These are phyloP conservation scores for Ormyrus labotus DNA, from an alignment of 2,888 invertebrate species.

Conservation along the genomic window DNA sequence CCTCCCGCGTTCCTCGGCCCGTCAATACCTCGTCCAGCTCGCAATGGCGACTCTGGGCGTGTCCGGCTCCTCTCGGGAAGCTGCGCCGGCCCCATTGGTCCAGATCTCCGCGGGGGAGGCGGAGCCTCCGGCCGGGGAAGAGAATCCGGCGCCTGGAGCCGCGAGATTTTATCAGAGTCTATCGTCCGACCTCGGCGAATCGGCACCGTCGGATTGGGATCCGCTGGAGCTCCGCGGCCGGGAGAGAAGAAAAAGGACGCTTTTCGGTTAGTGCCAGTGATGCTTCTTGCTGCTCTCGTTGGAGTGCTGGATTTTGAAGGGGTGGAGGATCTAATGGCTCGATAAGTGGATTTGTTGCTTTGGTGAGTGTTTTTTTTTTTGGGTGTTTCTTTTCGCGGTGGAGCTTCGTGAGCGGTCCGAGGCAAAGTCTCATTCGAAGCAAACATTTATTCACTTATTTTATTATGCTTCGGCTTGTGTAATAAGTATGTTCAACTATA, in stretches of 20 bases:
- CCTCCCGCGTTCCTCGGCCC: too few species aligned
- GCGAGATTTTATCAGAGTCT: neutral
- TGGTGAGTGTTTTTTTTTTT: neutral
- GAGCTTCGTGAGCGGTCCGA: too few species aligned
- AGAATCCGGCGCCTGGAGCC: neutral
- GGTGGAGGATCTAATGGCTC: neutral
- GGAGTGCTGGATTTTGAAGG: neutral
- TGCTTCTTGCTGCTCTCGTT: neutral
- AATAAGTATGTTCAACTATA: too few species aligned
- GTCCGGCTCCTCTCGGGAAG: constrained; percentile 14
- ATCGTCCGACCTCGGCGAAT: neutral
- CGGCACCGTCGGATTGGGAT: neutral
- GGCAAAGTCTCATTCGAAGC: too few species aligned
- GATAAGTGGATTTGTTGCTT: neutral
- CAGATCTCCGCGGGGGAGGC: constrained; percentile 1
- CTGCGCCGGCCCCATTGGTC: constrained; percentile 10
- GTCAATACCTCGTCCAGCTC: neutral
- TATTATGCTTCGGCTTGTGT: neutral
- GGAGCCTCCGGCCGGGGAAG: neutral
- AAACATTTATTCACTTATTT: neutral
- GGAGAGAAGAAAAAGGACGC: too few species aligned
- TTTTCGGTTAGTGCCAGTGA: neutral
- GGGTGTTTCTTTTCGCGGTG: too few species aligned
- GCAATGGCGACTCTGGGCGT: constrained; percentile 28
- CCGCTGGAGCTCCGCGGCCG: neutral